Evolutionary conservation across 1,140 invertebrate species (phyloP), one percentile per base, ranked within the genome.

Genomic region (Ostrea denselamellosa): DNA sequence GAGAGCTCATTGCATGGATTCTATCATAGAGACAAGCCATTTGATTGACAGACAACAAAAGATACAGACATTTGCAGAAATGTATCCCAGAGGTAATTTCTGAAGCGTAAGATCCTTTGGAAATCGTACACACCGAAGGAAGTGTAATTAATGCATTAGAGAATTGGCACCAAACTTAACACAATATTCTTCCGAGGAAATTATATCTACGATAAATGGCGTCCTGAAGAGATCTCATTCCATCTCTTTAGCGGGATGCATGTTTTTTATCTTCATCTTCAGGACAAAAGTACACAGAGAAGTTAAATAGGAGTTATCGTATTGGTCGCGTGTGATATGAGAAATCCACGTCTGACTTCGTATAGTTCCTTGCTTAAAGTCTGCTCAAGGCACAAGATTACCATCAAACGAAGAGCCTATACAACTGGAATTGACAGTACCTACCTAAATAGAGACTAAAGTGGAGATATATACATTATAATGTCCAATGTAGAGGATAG

Each of bases 121-220:
- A 34, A 12, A 25, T 77, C 68, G 28, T 77, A 28, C 25, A 77
- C 2, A 77, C 0, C 14, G 8, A 71, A 25, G 68, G 25, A 28
- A 77, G 10, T 28, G 12, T 77, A 34, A 77, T 77, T 77, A 77
- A 77, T 25, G 25, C 25, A 77, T 77, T 17, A 77, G 28, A 34
- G 25, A 12, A 22, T 77, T 77, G 68, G 68, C 68, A 77, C 68
- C 68, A 77, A 28, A 34, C 68, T 28, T 77, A 77, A 77, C 68
- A 77, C 22, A 77, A 77, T 77, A 28, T 28, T 77, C 22, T 34
- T 77, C 25, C 25, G 28, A 25, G 68, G 68, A 77, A 77, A 77
- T 28, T 34, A 17, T 34, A 77, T 77, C 25, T 77, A 44, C 25
- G 25, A 77, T 77, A 28, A 77, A 28, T 77, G 68, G 68, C 68